Conservation (phyloP, 1,140 invertebrate species). For the Venustaconcha ellipsiformis region DNA sequence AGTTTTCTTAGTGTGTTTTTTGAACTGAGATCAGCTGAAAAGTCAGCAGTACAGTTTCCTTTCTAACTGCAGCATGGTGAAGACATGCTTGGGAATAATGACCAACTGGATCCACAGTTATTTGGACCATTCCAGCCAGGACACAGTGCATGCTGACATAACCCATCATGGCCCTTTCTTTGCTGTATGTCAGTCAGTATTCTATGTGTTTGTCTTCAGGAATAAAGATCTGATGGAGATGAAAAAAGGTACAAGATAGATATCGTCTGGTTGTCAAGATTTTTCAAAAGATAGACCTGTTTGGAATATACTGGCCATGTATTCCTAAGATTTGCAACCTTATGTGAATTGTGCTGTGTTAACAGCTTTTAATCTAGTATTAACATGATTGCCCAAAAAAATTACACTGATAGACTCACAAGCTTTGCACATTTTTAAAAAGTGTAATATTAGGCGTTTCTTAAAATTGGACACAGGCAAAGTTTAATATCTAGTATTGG, state of each 20-base stretch:
- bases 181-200: slow-evolving; percentile 88
- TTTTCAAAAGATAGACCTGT: no score
- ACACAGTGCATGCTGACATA: slow-evolving; percentile 68
- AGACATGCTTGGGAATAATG: slow-evolving; percentile 76
- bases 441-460: no score
- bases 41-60: not conserved
- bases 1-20: not conserved
- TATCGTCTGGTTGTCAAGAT: no score
- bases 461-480: no score
- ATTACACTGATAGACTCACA: no score
- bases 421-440: no score
- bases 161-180: slow-evolving; percentile 88
- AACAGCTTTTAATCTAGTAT: no score
- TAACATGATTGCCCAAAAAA: no score
- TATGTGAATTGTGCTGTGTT: no score
- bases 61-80: slow-evolving; percentile 73
- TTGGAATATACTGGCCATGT: no score
- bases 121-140: slow-evolving; percentile 75
- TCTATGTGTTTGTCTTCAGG: slow-evolving; percentile 90
- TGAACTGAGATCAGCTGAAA: not conserved
- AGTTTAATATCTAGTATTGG: no score
- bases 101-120: slow-evolving; percentile 82
- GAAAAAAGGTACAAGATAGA: slow-evolving; percentile 54
- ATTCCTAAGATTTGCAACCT: no score
- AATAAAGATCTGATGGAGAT: slow-evolving; percentile 83